Conservation (phyloP, 2,113 vertebrate genomes). For the Strix aluco region DNA sequence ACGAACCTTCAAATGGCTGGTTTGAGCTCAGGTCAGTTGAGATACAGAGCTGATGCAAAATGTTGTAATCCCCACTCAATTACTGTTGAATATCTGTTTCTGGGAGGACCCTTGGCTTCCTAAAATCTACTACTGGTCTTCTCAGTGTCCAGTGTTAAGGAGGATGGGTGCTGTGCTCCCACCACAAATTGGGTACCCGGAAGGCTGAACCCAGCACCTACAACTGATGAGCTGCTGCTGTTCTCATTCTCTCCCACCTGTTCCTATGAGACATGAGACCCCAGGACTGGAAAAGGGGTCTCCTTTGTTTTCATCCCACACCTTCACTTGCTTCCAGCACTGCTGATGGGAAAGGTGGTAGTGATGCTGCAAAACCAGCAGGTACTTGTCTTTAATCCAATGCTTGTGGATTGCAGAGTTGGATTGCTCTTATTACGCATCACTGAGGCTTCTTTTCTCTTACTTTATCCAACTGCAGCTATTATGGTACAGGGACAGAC, state of each 20-base stretch:
- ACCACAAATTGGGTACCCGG: accelerated
- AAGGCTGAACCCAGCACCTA: background rate
- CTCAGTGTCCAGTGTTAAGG: background rate
- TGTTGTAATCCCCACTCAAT: background rate
- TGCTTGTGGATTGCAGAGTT: background rate
- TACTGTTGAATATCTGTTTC: background rate
- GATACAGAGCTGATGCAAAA: background rate
- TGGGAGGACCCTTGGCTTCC: background rate
- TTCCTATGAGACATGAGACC: background rate
- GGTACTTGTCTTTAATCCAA: background rate
- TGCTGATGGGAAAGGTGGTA: background rate
- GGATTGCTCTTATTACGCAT: background rate
- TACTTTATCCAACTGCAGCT: background rate
- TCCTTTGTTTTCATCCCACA: background rate
- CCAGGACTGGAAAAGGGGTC: background rate
- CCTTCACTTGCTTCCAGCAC: background rate
- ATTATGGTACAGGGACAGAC: background rate
- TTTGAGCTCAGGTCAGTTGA: background rate
- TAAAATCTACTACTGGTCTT: background rate
- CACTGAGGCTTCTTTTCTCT: background rate
- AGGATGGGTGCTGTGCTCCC: background rate
- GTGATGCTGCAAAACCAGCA: background rate
- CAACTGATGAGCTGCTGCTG: background rate
- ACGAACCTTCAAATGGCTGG: background rate
- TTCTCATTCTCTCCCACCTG: background rate